These are phyloP conservation scores for Redunca redunca DNA, from an alignment of 2,113 vertebrate genomes.

Conservation along the genomic window DNA sequence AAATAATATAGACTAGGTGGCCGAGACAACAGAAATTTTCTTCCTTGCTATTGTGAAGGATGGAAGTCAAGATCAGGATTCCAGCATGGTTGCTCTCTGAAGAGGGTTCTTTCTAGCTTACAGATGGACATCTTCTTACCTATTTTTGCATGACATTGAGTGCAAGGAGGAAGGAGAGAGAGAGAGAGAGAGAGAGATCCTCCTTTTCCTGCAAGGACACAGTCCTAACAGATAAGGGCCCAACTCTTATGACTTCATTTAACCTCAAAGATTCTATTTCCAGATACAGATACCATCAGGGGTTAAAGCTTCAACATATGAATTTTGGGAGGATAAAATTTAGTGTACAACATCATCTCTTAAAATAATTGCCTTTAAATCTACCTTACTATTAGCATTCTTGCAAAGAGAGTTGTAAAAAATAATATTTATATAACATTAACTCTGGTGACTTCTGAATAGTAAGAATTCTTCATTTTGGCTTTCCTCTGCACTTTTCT, in stretches of 20 bases:
- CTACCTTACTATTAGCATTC: neutral
- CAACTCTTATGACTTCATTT: neutral
- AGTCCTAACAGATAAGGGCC: neutral
- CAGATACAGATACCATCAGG: neutral
- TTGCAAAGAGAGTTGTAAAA: neutral
- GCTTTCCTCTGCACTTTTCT: neutral
- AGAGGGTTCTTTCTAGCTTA: neutral
- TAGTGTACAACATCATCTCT: neutral
- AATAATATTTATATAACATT: neutral
- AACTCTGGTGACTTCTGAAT: neutral
- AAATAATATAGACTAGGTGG: neutral
- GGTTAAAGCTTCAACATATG: neutral
- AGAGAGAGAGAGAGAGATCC: too few relatives aligned
- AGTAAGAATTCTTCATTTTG: neutral
- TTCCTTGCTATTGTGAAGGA: neutral
- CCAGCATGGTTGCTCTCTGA: neutral
- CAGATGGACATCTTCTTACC: neutral
- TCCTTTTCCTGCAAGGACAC: neutral
- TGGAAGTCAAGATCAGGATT: neutral
- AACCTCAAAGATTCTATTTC: neutral
- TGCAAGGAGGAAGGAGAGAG: accelerated
- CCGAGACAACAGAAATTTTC: neutral
- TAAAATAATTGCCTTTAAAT: neutral
- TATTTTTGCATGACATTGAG: neutral
- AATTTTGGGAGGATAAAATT: neutral